These are phyloP conservation scores for Alces alces DNA, from an alignment of 2,113 vertebrate species.

Conservation along the genomic window DNA sequence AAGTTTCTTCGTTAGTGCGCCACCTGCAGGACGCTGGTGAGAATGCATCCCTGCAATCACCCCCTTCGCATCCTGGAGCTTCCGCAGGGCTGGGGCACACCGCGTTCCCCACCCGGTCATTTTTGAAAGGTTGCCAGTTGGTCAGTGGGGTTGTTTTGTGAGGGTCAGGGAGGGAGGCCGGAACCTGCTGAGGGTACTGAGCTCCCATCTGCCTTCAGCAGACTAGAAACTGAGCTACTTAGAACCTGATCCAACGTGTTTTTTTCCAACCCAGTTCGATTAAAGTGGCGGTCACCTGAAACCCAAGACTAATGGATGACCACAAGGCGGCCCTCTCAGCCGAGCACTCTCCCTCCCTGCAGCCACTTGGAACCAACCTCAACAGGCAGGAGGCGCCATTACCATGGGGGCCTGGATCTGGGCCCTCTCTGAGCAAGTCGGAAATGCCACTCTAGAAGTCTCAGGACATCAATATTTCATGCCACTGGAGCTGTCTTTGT, in stretches of 20 bases:
- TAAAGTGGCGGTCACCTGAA: constrained; percentile 38
- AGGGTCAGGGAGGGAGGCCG: background rate
- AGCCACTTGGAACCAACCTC: background rate
- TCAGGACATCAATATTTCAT: constrained; percentile 74
- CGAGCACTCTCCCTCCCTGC: background rate
- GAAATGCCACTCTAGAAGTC: constrained; percentile 33
- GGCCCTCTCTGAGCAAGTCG: background rate
- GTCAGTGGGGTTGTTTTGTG: background rate
- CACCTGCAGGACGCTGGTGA: background rate
- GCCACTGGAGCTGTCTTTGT: constrained; percentile 65
- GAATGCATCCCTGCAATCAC: background rate
- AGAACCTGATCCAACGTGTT: background rate
- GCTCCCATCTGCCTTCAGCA: background rate
- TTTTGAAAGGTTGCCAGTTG: background rate
- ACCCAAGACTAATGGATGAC: background rate
- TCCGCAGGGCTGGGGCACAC: background rate
- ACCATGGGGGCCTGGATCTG: background rate
- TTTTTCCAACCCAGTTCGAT: constrained; percentile 22
- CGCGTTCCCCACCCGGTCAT: background rate
- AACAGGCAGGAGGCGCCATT: constrained; percentile 10
- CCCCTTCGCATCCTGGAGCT: background rate
- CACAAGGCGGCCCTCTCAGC: background rate
- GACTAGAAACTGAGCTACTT: background rate
- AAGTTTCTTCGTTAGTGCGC: background rate
- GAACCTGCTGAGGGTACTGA: background rate